A percentile compares a stretch with the other conserved stretches of the same genome.
These are phyloP conservation scores for Salmo trutta DNA, from an alignment of 2,797 vertebrate species.

Conservation along the genomic window DNA sequence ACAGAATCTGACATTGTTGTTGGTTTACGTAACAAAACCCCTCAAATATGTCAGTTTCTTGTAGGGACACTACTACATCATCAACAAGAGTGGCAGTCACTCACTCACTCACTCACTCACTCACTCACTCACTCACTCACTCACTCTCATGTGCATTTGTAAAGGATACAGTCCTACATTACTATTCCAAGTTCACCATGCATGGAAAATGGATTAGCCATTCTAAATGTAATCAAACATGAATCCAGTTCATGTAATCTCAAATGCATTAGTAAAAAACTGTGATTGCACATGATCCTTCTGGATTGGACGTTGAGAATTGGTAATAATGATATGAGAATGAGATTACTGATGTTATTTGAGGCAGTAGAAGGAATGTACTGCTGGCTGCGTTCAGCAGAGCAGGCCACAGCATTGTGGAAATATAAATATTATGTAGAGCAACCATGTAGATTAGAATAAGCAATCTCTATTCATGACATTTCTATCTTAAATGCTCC, in stretches of 20 bases:
- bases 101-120: too few relatives aligned
- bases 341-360: constrained; percentile 12
- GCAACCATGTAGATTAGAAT: too few relatives aligned
- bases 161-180: constrained; percentile 5
- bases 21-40: constrained; percentile 2
- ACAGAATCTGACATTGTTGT: not conserved
- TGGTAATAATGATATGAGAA: not conserved
- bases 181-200: not conserved
- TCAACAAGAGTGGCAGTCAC: not conserved
- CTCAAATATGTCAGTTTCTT: not conserved
- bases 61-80: not conserved
- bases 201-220: constrained; percentile 42
- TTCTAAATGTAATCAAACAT: constrained; percentile 59
- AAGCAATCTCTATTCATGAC: too few relatives aligned
- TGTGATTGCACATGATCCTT: constrained; percentile 32
- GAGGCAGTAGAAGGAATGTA: not conserved
- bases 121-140: too few relatives aligned
- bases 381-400: not conserved
- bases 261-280: constrained; percentile 47
- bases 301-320: not conserved
- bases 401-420: too few relatives aligned
- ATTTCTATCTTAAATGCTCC: too few relatives aligned
- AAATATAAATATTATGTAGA: too few relatives aligned
- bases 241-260: constrained; percentile 51
- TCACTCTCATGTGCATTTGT: constrained; percentile 1